Conservation (phyloP, 2,888 invertebrate genomes). For the Athrips mouffetella region DNA sequence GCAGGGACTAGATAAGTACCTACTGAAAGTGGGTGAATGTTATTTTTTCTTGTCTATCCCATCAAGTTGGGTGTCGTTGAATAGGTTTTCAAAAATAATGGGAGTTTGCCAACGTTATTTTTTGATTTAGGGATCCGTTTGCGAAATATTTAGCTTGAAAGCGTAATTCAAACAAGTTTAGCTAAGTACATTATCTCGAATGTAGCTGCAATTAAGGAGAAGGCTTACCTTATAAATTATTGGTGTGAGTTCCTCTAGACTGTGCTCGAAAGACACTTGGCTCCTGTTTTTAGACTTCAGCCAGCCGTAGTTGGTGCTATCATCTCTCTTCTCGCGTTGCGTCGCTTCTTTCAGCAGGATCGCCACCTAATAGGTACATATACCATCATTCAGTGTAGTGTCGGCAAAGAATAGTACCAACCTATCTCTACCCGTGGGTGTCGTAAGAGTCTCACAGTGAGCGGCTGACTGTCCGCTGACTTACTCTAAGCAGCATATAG, state of each 20-base stretch:
- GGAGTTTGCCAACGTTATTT: not conserved
- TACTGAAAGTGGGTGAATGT: no score
- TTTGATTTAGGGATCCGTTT: no score
- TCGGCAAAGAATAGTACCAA: no score
- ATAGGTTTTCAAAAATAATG: not conserved
- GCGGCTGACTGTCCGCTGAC: no score
- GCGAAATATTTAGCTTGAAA: no score
- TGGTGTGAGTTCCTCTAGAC: slow-evolving; percentile 38
- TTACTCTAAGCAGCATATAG: no score
- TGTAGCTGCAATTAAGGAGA: not conserved
- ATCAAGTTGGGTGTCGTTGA: no score
- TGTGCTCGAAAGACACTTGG: slow-evolving; percentile 19
- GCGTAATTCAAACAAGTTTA: not conserved
- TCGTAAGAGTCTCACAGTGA: no score
- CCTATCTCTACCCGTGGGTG: no score
- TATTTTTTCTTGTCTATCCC: no score
- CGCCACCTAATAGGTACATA: slow-evolving; percentile 44
- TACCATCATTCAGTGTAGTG: no score
- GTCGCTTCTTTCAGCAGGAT: slow-evolving; percentile 35
- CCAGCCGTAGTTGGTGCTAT: slow-evolving; percentile 43
- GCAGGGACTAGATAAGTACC: no score
- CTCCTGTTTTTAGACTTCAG: slow-evolving; percentile 33
- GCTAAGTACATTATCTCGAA: not conserved
- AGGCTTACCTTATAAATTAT: slow-evolving; percentile 39
- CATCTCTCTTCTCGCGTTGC: slow-evolving; percentile 26